A percentile compares a stretch with the other conserved stretches of the same genome.
These are phyloP conservation scores for Nibea albiflora DNA, from an alignment of 2,113 vertebrate species.

Conservation along the genomic window DNA sequence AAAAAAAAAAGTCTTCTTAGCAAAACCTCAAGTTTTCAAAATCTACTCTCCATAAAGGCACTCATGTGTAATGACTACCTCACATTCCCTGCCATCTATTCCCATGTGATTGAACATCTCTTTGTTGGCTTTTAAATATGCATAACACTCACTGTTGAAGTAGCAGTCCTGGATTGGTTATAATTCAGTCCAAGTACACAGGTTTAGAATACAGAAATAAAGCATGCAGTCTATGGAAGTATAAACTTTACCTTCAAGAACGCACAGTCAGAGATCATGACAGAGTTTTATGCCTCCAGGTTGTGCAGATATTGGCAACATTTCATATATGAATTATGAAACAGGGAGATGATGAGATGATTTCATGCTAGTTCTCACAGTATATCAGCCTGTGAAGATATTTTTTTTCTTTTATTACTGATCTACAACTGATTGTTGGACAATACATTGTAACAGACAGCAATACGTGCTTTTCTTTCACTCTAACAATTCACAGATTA, in stretches of 20 bases:
- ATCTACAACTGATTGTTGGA: background rate
- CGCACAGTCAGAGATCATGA: background rate
- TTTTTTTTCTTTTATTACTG: background rate
- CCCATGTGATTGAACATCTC: constrained; percentile 13
- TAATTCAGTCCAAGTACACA: background rate
- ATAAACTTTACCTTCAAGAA: background rate
- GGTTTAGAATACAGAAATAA: background rate
- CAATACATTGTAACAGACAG: background rate
- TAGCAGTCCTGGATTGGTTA: background rate
- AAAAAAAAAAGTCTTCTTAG: background rate
- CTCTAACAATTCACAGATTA: background rate
- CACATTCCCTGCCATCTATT: background rate
- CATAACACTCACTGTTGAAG: background rate
- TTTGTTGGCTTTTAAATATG: constrained; percentile 2
- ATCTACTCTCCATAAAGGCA: background rate
- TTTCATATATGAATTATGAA: constrained; percentile 15
- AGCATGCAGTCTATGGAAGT: background rate
- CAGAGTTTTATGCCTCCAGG: background rate
- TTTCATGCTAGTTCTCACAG: background rate
- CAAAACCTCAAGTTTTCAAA: background rate
- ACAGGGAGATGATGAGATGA: background rate
- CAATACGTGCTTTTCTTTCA: too few species aligned
- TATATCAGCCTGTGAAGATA: too few species aligned
- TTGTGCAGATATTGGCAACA: background rate
- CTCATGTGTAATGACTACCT: background rate